A percentile compares a stretch with the other conserved stretches of the same genome.
Conservation (phyloP, 2,888 invertebrate species). For the Stenodema calcarata region DNA sequence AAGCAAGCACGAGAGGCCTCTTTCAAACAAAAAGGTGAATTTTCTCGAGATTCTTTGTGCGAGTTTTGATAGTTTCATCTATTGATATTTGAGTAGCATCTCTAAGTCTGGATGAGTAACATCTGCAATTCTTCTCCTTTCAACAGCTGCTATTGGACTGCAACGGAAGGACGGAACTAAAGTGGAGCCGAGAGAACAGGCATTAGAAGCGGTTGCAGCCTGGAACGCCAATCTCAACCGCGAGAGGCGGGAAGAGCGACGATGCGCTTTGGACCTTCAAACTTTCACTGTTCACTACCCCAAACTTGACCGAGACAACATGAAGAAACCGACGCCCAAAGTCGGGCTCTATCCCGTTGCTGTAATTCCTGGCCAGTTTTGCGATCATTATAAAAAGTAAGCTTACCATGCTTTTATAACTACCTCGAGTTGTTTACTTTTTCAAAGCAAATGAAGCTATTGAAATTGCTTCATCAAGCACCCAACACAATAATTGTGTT, state of each 20-base stretch:
- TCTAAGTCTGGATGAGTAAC: background rate
- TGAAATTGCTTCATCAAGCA: too few species aligned
- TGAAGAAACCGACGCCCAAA: conserved; percentile 65
- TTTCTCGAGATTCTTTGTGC: background rate
- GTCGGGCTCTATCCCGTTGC: conserved; percentile 86
- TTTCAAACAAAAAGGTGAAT: conserved; percentile 69
- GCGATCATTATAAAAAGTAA: conserved; percentile 79
- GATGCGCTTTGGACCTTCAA: conserved; percentile 90
- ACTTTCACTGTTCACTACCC: conserved; percentile 85
- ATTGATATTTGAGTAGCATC: background rate
- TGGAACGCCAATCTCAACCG: conserved; percentile 90
- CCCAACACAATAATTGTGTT: too few species aligned
- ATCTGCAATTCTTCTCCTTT: background rate
- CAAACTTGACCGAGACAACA: conserved; percentile 62
- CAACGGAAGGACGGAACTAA: conserved; percentile 50
- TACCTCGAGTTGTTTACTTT: background rate
- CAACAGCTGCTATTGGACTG: conserved; percentile 28
- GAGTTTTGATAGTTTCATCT: background rate
- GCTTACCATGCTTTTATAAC: background rate
- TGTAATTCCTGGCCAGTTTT: conserved; percentile 95
- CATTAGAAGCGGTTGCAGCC: conserved; percentile 82
- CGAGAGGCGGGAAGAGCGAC: conserved; percentile 71
- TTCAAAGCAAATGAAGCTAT: too few species aligned
- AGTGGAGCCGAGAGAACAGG: conserved; percentile 61
- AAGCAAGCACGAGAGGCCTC: conserved; percentile 74